Base-by-base conservation (phyloP, 2,888 invertebrate species). In the Meliscaeva auricollis region DNA sequence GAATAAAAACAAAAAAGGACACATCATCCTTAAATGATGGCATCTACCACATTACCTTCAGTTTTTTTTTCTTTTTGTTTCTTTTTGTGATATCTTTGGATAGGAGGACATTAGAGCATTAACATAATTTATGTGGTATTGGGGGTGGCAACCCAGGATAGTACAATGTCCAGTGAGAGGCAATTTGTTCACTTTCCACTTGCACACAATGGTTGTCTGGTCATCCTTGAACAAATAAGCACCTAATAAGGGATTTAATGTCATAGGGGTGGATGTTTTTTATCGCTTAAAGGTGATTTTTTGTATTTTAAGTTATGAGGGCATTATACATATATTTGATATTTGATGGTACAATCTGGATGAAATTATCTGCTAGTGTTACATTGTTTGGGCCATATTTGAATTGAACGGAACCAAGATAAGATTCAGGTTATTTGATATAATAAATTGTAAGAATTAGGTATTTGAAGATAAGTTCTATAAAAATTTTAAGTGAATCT, bases 171-270 rank as follows among this genome's bases (percentile, higher is more conserved):
- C 85, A 68, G 66, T 60, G 72, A 66, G 76, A 69, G 85, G 76
- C 72, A 85, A 85, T 85, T 85, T 85, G 85, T 69, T 81, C 72
- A 62, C 62, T 52, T 48, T 69, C 32, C 38, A 38, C 48, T n/a
- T 50, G 20, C 46, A 62, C n/a, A 76, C 72, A 81, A 81, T 73
- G 76, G 62, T 44, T 76, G 81, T 81, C 85, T 85, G 85, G 85
- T 85, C 85, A 81, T 85, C 76, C 85, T 85, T 72, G 85, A 85
- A 85, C 81, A 81, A 85, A 85, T 85, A 85, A 85, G 84, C 84
- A 81, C 84, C 84, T 85, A 85, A 85, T 85, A 85, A 85, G 84
- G 73, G 83, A 68, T 30, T n/a, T 58, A 50, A 68, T 85, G 76
- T 68, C 75, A 81, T 72, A 62, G 50, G 72, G 81, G 84, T 81